phyloP scores from a whole-genome alignment of 1,140 invertebrate species.

The Antheraea mylitta region DNA sequence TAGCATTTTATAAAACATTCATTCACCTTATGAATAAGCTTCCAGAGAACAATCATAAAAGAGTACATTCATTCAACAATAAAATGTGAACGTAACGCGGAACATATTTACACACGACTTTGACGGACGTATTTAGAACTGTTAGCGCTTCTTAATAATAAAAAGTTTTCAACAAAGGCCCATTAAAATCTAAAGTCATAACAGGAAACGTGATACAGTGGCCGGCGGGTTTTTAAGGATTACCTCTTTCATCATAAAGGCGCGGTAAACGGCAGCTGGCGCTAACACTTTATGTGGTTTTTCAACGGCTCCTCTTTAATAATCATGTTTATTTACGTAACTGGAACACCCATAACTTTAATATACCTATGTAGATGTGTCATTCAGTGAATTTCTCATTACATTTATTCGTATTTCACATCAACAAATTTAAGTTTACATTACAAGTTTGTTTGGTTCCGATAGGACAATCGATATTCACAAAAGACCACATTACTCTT shows the following conservation, averaged over 20 bases:
- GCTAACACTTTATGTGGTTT: slow-evolving; percentile 71
- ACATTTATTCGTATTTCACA: neutral
- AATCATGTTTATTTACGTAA: slow-evolving; percentile 72
- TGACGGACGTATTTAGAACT: slow-evolving; percentile 49
- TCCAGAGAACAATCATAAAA: slow-evolving; percentile 33
- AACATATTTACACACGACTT: slow-evolving; percentile 37
- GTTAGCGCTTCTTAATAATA: slow-evolving; percentile 60
- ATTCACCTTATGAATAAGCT: slow-evolving; percentile 16
- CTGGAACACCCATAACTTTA: slow-evolving; percentile 60
- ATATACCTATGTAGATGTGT: neutral
- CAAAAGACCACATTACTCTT: too few species aligned
- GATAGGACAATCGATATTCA: too few species aligned
- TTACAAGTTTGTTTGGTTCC: neutral
- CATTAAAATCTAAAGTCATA: slow-evolving; percentile 75
- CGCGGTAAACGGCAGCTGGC: slow-evolving; percentile 66
- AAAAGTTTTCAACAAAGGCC: slow-evolving; percentile 60
- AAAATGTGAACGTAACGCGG: slow-evolving; percentile 33
- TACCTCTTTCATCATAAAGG: slow-evolving; percentile 70
- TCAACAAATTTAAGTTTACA: neutral
- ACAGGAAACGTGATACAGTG: slow-evolving; percentile 74
- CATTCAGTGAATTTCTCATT: neutral
- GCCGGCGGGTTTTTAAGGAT: slow-evolving; percentile 54
- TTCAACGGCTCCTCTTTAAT: slow-evolving; percentile 66
- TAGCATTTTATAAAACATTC: neutral
- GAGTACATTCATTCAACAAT: slow-evolving; percentile 42